Base-by-base conservation (phyloP, 2,888 invertebrate species). In the Tetanocera ferruginea region DNA sequence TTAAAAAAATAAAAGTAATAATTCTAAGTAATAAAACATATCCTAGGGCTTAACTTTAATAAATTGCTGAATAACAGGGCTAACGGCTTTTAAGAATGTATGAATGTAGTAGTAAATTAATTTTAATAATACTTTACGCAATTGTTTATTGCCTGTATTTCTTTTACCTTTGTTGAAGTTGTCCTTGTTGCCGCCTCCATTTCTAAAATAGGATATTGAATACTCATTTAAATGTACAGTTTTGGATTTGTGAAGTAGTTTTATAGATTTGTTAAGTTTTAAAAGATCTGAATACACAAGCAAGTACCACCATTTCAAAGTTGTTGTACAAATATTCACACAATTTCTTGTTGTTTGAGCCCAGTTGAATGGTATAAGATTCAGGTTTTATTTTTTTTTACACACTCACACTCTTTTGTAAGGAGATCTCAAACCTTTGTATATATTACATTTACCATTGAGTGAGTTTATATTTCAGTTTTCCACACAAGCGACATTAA, bases 141-240 rank as follows among this genome's bases (percentile, higher is more conserved):
- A 81, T 82, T 78, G 81, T 76, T 77, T 76, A 79, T 79, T 82
- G 82, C 83, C 87, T 88, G 88, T 87, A 88, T 84, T 86, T 87
- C 86, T 89, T 95, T 96, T 96, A 96, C 96, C 96, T 96, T 96
- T 96, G 93, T 95, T 96, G 95, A 92, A 96, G 96, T 95, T 96
- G 95, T 96, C 96, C 94, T 94, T 94, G 93, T 94, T 94, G 94
- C 94, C 94, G 95, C 96, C 95, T 94, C 96, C 96, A 93, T 93
- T 93, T 95, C 96, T 89, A 89, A 88, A 89, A 89, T 86, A 89
- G 89, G 90, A 89, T 86, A 88, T 88, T 87, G 86, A 88, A 88
- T 85, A 86, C 87, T 88, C 86, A 87, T 88, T 88, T 88, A 88
- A 84, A 87, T 88, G 86, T 83, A 81, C 79, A 82, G 77, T 82